These are phyloP conservation scores for Chouioia cunea DNA, from an alignment of 2,888 invertebrate species.

Conservation along the genomic window DNA sequence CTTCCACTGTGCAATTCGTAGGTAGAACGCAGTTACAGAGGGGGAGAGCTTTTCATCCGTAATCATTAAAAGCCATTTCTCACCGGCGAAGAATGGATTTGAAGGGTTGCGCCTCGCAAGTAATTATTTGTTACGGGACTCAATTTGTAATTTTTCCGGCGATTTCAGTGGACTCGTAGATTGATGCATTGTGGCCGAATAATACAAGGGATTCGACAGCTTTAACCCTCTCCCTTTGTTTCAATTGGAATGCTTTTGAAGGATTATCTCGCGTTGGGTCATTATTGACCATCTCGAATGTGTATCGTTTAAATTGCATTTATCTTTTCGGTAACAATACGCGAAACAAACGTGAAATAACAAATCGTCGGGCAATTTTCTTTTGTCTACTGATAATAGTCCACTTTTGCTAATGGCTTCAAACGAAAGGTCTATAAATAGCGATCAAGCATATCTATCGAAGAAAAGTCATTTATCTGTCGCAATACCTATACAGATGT, in stretches of 20 bases:
- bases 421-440: background rate
- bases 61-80: slow-evolving; percentile 46
- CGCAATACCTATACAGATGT: background rate
- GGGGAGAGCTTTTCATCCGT: slow-evolving; percentile 29
- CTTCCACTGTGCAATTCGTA: slow-evolving; percentile 33
- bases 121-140: slow-evolving; percentile 38
- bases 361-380: no score
- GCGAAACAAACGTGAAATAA: no score
- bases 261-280: no score
- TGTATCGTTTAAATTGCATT: no score
- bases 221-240: no score
- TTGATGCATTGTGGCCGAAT: no score
- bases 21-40: no score
- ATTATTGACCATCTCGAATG: no score
- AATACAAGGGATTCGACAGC: no score
- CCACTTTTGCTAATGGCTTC: background rate
- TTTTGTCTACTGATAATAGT: background rate
- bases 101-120: slow-evolving; percentile 29
- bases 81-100: slow-evolving; percentile 44
- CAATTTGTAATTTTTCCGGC: slow-evolving; percentile 40
- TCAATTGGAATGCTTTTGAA: no score
- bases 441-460: slow-evolving; percentile 11
- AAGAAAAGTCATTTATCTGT: slow-evolving; percentile 14
- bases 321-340: no score
- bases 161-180: no score